Base-by-base conservation (phyloP, 2,113 vertebrate species). In the Oplegnathus fasciatus region DNA sequence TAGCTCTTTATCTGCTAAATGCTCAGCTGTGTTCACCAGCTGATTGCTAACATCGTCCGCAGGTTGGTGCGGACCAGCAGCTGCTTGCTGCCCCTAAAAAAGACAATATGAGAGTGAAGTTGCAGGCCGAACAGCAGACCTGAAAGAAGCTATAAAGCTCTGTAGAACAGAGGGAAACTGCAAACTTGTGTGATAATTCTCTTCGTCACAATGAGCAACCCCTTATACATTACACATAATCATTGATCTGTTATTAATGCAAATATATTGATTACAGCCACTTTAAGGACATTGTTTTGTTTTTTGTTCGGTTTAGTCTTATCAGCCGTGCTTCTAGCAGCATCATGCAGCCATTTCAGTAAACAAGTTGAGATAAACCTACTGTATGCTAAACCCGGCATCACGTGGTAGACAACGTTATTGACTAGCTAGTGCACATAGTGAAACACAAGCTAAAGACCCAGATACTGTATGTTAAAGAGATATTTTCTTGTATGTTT, bases 301-400 rank as follows among this genome's bases (percentile, higher is more conserved):
- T 46, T 46, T 37, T n/a, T n/a, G n/a, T n/a, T n/a, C n/a, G n/a
- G n/a, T n/a, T n/a, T n/a, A 37, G 34, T 37, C 44, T 46, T 46
- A 46, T 46, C 42, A 42, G 42, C 69, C 1, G n/a, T 14, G 55
- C 26, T 14, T 15, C n/a, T 15, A 28, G 11, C 55, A 58, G n/a
- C 14, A 30, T 26, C 28, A 60, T 7, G 28, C 9, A 34, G 28
- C 26, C 26, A 5, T 60, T 46, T 46, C 44, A 15, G 5, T 17
- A 9, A 30, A 30, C 14, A 18, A 30, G 28, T 26, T 60, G 8
- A 20, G 60, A 34, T 34, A 22, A 62, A 62, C 15, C 17, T 62
- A 0, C n/a, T 58, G 0, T 11, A 1, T 2, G 9, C 17, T 32
- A 5, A 2, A 4, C 32, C 18, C 9, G 34, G 20, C 18, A 37